These are phyloP conservation scores for Balaeniceps rex DNA, from an alignment of 2,113 vertebrate species.

Conservation along the genomic window DNA sequence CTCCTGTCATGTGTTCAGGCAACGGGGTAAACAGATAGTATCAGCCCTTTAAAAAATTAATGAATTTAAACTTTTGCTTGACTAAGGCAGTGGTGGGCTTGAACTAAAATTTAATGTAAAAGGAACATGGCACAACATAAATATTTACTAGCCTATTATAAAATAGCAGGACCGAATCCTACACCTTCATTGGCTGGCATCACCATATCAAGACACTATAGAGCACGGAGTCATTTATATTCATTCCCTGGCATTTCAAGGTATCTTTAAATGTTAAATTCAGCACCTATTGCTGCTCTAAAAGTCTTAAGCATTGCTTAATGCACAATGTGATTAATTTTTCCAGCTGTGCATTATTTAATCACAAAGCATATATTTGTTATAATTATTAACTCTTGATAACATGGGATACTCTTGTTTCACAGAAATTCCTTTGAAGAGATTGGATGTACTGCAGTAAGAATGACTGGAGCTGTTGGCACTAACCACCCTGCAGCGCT, in stretches of 20 bases:
- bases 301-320: slow-evolving; percentile 27
- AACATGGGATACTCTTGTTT: neutral
- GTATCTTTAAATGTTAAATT: slow-evolving; percentile 47
- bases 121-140: neutral
- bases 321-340: slow-evolving; percentile 31
- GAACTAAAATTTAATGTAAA: neutral
- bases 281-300: slow-evolving; percentile 33
- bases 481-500: neutral
- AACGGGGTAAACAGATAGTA: neutral
- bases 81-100: neutral
- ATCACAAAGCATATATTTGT: slow-evolving; percentile 27
- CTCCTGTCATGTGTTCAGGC: neutral
- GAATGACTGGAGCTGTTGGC: neutral
- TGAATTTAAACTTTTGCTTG: neutral
- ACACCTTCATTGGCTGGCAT: slow-evolving; percentile 4
- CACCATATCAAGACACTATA: neutral
- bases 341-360: slow-evolving; percentile 21
- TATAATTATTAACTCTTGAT: slow-evolving; percentile 20
- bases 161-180: neutral
- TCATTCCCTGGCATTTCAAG: slow-evolving; percentile 55
- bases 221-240: slow-evolving; percentile 24
- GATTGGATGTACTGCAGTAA: neutral
- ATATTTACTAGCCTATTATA: slow-evolving; percentile 49
- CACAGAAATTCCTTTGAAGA: neutral
- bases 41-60: neutral